Evolutionary conservation across 2,888 invertebrate genomes (phyloP).

Genomic region (Tubulanus polymorphus): DNA sequence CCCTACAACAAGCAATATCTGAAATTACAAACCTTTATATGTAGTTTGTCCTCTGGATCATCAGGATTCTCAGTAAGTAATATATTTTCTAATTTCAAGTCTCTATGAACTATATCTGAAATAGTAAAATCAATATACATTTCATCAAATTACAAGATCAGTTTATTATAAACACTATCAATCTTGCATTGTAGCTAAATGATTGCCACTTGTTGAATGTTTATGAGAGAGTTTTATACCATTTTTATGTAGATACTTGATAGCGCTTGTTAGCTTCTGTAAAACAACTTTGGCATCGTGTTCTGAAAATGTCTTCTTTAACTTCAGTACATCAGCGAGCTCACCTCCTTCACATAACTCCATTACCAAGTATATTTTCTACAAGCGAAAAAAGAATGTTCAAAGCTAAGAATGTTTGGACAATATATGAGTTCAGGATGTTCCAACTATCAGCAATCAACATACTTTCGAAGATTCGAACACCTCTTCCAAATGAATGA

Average conservation of each 20-base stretch:
- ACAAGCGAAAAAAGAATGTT: slow-evolving; percentile 12
- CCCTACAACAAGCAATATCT: too few relatives aligned
- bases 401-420: too few relatives aligned
- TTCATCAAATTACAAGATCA: not conserved
- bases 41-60: slow-evolving; percentile 54
- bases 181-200: too few relatives aligned
- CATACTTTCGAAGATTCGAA: slow-evolving; percentile 57
- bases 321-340: slow-evolving; percentile 53
- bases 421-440: not conserved
- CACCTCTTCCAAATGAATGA: slow-evolving; percentile 58
- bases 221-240: too few relatives aligned
- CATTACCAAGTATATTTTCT: slow-evolving; percentile 59
- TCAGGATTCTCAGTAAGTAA: slow-evolving; percentile 57
- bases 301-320: slow-evolving; percentile 45
- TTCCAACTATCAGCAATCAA: not conserved
- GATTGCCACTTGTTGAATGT: too few relatives aligned
- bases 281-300: slow-evolving; percentile 43
- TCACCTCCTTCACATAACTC: slow-evolving; percentile 58
- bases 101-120: slow-evolving; percentile 53
- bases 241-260: slow-evolving; percentile 51
- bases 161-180: too few relatives aligned
- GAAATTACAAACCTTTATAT: too few relatives aligned
- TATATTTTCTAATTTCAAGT: slow-evolving; percentile 53
- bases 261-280: slow-evolving; percentile 46
- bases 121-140: slow-evolving; percentile 7